Evolutionary conservation across 2,113 vertebrate genomes (phyloP).

Genomic region (Taurulus bubalis): DNA sequence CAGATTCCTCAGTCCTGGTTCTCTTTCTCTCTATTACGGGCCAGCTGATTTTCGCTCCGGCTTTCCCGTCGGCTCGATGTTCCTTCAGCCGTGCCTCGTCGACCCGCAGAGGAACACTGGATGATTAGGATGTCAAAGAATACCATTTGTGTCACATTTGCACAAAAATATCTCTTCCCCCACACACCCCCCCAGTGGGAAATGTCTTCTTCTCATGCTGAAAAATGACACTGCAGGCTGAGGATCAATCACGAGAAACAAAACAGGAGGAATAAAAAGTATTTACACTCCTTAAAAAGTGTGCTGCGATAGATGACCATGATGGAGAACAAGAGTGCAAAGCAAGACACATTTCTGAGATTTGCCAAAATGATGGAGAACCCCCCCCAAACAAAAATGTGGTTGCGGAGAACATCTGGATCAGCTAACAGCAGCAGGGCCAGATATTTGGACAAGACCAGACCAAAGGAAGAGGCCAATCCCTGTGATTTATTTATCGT

Average conservation of each 20-base stretch:
- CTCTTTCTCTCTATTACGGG: background rate
- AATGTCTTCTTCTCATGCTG: constrained; percentile 28
- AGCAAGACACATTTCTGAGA: constrained; percentile 9
- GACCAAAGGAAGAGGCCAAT: constrained; percentile 54
- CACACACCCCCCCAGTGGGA: background rate
- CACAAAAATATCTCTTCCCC: background rate
- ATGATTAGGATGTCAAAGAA: constrained; percentile 17
- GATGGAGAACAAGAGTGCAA: constrained; percentile 20
- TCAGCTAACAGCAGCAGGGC: constrained; percentile 40
- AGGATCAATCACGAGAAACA: constrained; percentile 21
- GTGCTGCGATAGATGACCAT: constrained; percentile 23
- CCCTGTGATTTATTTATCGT: constrained; percentile 63
- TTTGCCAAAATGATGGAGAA: constrained; percentile 36
- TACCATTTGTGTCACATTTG: constrained; percentile 19
- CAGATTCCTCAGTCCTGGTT: constrained; percentile 45
- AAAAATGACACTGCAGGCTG: background rate
- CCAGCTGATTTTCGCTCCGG: constrained; percentile 7
- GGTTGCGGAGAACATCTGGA: constrained; percentile 62
- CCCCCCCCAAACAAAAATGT: constrained; percentile 9
- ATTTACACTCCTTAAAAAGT: background rate
- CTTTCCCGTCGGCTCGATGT: constrained; percentile 22
- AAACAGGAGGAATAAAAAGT: background rate
- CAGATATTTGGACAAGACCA: constrained; percentile 62
- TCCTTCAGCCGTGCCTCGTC: constrained; percentile 41
- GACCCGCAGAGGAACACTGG: constrained; percentile 40